Conservation (phyloP, 2,113 vertebrate genomes). For the Siniperca chuatsi region DNA sequence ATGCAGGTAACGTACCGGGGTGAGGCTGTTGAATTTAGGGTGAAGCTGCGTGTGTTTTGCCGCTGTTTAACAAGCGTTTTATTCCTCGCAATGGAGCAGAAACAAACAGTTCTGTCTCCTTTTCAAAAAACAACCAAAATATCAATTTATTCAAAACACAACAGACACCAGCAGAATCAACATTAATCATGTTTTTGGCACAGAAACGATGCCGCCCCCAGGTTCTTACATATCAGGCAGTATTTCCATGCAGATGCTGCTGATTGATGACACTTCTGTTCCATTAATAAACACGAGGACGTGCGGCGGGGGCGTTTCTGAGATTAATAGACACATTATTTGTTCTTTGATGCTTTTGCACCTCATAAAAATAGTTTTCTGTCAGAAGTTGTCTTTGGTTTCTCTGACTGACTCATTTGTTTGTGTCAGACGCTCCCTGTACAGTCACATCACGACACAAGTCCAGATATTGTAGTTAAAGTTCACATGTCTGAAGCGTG, state of each 20-base stretch:
- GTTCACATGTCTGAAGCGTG: not conserved
- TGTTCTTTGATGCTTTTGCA: not conserved
- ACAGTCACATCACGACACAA: not conserved
- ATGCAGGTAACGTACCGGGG: too few relatives aligned
- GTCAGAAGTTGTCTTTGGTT: not conserved
- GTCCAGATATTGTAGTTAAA: not conserved
- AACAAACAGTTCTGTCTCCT: slow-evolving; percentile 21
- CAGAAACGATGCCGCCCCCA: not conserved
- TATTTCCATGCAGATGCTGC: slow-evolving; percentile 24
- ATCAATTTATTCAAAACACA: slow-evolving; percentile 32
- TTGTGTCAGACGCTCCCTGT: not conserved
- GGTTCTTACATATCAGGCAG: slow-evolving; percentile 18
- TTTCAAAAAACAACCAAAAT: slow-evolving; percentile 4
- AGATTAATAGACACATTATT: not conserved
- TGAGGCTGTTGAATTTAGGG: not conserved
- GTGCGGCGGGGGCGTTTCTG: slow-evolving; percentile 2
- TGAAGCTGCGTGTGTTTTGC: not conserved
- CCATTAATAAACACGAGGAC: not conserved
- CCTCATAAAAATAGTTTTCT: not conserved
- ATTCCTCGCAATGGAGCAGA: slow-evolving; percentile 38
- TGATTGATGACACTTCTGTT: slow-evolving; percentile 33
- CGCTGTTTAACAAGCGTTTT: slow-evolving; percentile 33
- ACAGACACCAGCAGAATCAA: slow-evolving; percentile 9
- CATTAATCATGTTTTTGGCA: slow-evolving; percentile 48
- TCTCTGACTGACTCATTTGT: not conserved